Percentiles rank a stretch among this genome's conserved stretches.
These are phyloP conservation scores for Agrotis segetum DNA, from an alignment of 2,888 invertebrate species.

Conservation along the genomic window DNA sequence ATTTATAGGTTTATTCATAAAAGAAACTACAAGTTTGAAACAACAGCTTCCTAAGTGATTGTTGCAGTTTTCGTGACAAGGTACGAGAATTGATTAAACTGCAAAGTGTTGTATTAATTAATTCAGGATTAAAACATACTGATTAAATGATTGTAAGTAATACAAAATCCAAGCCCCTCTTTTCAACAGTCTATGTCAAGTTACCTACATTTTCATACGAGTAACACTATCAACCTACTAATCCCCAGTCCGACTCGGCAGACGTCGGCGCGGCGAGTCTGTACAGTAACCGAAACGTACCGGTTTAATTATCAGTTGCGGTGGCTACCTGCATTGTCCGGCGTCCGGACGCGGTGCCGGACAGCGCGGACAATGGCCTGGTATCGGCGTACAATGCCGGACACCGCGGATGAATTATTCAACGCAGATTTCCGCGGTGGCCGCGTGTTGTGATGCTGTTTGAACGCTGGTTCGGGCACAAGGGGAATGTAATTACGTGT, in stretches of 20 bases:
- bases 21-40: too few relatives aligned
- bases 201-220: neutral
- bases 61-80: too few relatives aligned
- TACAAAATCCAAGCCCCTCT: too few relatives aligned
- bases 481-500: conserved; percentile 5
- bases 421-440: conserved; percentile 46
- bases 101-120: too few relatives aligned
- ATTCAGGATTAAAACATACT: too few relatives aligned
- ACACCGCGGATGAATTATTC: conserved; percentile 55
- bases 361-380: conserved; percentile 31
- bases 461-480: conserved; percentile 11
- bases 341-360: neutral
- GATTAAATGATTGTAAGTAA: too few relatives aligned
- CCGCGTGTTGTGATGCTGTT: conserved; percentile 33
- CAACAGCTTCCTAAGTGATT: too few relatives aligned
- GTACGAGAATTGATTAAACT: too few relatives aligned
- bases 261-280: neutral
- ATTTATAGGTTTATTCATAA: too few relatives aligned
- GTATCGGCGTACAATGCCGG: conserved; percentile 17
- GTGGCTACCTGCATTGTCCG: conserved; percentile 52
- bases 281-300: conserved; percentile 23
- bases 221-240: neutral
- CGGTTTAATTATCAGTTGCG: conserved; percentile 62
- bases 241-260: too few relatives aligned
- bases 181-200: too few relatives aligned